Evolutionary conservation across 2,797 vertebrate species (phyloP).

Genomic region (Sternarchorhynchus goeldii): DNA sequence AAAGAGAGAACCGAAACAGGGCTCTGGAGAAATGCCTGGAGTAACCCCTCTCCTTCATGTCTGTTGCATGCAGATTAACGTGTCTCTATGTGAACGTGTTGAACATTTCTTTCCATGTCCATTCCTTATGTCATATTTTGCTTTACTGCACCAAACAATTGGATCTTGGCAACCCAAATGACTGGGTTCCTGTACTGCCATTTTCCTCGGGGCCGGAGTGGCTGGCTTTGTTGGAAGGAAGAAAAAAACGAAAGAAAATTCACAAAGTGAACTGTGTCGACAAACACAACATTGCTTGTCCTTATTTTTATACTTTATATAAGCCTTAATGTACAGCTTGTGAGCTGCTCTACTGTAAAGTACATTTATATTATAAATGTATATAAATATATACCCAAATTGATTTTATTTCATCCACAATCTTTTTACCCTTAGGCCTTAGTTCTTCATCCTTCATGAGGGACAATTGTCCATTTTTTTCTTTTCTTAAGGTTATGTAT

Average conservation of each 20-base stretch:
- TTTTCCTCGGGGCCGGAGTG: slow-evolving; percentile 67
- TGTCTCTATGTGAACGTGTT: slow-evolving; percentile 81
- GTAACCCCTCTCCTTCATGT: slow-evolving; percentile 70
- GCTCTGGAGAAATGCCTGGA: slow-evolving; percentile 57
- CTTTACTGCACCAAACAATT: slow-evolving; percentile 65
- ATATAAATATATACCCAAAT: slow-evolving; percentile 70
- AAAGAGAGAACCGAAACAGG: slow-evolving; percentile 16
- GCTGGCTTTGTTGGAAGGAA: slow-evolving; percentile 64
- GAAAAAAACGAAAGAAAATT: slow-evolving; percentile 63
- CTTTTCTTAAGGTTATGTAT: slow-evolving; percentile 76
- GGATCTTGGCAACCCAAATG: slow-evolving; percentile 66
- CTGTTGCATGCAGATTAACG: slow-evolving; percentile 83
- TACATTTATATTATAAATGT: slow-evolving; percentile 80
- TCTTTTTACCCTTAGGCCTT: slow-evolving; percentile 58
- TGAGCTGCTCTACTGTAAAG: slow-evolving; percentile 83
- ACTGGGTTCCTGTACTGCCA: slow-evolving; percentile 76
- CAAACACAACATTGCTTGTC: slow-evolving; percentile 78
- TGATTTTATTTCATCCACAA: slow-evolving; percentile 69
- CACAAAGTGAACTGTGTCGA: slow-evolving; percentile 63
- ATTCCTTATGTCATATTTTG: slow-evolving; percentile 73
- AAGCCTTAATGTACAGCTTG: slow-evolving; percentile 87
- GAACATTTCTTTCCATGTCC: slow-evolving; percentile 77
- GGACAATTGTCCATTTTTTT: slow-evolving; percentile 72
- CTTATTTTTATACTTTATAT: slow-evolving; percentile 89
- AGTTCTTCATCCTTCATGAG: slow-evolving; percentile 72